Evolutionary conservation across 2,797 vertebrate species (phyloP).

Genomic region (Eidolon dupreanum): DNA sequence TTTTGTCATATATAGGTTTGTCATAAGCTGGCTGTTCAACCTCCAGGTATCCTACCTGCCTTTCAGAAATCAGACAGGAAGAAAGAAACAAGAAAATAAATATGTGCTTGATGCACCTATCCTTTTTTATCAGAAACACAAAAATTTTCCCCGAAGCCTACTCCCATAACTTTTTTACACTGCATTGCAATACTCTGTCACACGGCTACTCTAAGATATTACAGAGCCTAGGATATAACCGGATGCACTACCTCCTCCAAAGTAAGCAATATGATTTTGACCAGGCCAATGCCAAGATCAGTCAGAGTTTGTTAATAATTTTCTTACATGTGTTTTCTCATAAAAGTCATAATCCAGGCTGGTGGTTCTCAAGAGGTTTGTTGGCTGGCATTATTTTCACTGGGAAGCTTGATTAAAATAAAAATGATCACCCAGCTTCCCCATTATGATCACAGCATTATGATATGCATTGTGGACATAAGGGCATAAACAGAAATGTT

Average conservation of each 20-base stretch:
- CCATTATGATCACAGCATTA: background rate
- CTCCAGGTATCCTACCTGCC: too few relatives aligned
- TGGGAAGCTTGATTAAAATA: background rate
- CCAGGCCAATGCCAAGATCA: background rate
- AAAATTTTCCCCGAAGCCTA: background rate
- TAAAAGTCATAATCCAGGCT: background rate
- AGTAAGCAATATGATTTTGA: background rate
- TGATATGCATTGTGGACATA: background rate
- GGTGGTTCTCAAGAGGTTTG: background rate
- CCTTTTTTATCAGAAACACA: background rate
- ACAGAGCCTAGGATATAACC: background rate
- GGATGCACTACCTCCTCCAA: background rate
- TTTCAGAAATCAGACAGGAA: background rate
- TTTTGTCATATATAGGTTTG: too few relatives aligned
- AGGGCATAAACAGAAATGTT: background rate
- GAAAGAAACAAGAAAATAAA: background rate
- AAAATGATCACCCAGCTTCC: background rate
- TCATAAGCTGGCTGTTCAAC: background rate
- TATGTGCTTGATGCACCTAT: background rate
- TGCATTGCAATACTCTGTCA: background rate
- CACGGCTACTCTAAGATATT: background rate
- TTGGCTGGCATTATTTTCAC: background rate
- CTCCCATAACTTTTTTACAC: background rate
- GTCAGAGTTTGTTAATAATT: background rate
- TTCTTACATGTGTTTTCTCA: background rate